These are phyloP conservation scores for Pelobates cultripes DNA, from an alignment of 2,797 vertebrate species.

Conservation along the genomic window DNA sequence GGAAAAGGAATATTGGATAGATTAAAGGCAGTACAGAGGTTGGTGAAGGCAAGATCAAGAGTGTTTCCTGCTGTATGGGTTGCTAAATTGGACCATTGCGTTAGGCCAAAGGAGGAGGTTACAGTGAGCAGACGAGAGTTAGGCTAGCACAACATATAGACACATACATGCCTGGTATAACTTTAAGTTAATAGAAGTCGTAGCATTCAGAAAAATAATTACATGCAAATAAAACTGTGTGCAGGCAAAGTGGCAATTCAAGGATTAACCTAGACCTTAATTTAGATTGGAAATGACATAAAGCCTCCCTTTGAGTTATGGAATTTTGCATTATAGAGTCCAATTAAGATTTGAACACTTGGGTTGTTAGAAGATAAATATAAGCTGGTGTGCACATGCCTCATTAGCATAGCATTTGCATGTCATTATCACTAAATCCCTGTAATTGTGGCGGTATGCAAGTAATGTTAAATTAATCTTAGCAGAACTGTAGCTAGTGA, in stretches of 20 bases:
- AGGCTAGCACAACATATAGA: too few species aligned
- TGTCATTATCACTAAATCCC: background rate
- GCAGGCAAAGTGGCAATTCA: background rate
- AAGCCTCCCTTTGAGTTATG: background rate
- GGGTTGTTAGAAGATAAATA: background rate
- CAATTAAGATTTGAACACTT: background rate
- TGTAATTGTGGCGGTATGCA: background rate
- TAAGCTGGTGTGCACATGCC: too few species aligned
- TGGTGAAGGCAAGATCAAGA: too few species aligned
- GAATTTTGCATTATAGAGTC: background rate
- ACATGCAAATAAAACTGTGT: background rate
- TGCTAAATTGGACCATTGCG: too few species aligned
- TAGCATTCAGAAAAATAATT: background rate
- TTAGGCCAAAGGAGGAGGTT: too few species aligned
- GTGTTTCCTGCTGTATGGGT: too few species aligned
- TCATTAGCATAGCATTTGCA: slow-evolving; percentile 10
- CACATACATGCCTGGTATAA: too few species aligned
- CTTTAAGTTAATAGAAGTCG: too few species aligned
- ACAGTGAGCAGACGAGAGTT: too few species aligned
- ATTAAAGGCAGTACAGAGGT: too few species aligned
- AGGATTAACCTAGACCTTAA: background rate
- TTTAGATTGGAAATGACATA: background rate
- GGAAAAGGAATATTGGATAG: too few species aligned
- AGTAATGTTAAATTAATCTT: background rate
- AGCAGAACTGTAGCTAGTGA: background rate